Evolutionary conservation across 2,113 vertebrate species (phyloP).

Genomic region (Bubo scandiacus): DNA sequence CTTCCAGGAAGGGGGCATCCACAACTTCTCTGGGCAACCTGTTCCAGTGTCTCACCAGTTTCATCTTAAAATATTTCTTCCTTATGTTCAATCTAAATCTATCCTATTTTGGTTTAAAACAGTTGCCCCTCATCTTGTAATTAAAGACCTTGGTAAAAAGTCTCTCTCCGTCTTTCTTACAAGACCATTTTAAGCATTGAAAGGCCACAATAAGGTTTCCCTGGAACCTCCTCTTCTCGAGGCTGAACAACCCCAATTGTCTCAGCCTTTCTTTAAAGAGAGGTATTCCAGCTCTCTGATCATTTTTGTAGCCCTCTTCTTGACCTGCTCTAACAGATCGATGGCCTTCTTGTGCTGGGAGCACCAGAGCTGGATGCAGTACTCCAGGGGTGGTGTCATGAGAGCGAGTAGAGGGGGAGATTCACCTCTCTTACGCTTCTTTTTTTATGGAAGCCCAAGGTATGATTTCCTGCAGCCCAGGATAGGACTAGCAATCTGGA

Average conservation of each 20-base stretch:
- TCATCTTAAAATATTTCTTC: not conserved
- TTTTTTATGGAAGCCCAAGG: not conserved
- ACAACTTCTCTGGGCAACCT: not conserved
- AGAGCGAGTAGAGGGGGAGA: accelerated
- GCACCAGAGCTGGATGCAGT: not conserved
- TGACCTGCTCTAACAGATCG: accelerated
- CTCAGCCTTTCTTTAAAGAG: not conserved
- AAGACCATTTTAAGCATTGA: not conserved
- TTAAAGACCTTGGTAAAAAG: not conserved
- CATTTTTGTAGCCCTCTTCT: not conserved
- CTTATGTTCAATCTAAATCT: not conserved
- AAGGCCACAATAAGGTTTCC: not conserved
- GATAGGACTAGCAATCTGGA: not conserved
- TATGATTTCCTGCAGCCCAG: not conserved
- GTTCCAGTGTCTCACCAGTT: not conserved
- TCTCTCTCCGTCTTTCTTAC: not conserved
- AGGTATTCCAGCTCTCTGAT: not conserved
- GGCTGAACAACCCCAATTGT: not conserved
- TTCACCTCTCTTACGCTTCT: not conserved
- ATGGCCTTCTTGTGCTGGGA: not conserved
- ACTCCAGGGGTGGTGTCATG: not conserved
- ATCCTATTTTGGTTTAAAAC: not conserved
- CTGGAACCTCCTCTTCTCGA: not conserved
- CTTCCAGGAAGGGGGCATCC: not conserved
- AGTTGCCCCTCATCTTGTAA: not conserved